A percentile compares a stretch with the other conserved stretches of the same genome.
These are phyloP conservation scores for Drosophila birchii DNA, from an alignment of 2,888 invertebrate species.

Conservation along the genomic window DNA sequence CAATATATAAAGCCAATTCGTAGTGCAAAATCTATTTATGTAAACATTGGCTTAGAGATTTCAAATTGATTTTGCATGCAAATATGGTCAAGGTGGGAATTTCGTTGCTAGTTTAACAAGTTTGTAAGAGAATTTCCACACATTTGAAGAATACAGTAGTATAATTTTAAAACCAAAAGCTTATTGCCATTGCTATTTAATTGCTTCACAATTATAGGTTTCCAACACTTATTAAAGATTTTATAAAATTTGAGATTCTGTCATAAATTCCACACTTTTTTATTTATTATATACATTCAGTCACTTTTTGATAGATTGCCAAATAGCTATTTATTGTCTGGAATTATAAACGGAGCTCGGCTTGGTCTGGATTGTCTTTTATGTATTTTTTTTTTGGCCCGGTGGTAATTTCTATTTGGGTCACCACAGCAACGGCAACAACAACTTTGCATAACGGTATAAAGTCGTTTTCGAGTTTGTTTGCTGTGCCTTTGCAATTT, in stretches of 20 bases:
- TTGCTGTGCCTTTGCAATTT: slow-evolving; percentile 55
- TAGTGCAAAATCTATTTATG: neutral
- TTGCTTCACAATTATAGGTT: neutral
- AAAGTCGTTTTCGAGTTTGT: slow-evolving; percentile 47
- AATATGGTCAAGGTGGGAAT: slow-evolving; percentile 1
- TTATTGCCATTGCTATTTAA: neutral
- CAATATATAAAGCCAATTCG: neutral
- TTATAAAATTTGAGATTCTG: neutral
- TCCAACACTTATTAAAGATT: no score
- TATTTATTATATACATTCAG: neutral
- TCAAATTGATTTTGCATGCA: neutral
- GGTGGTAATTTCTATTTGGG: slow-evolving; percentile 67
- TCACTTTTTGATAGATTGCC: neutral
- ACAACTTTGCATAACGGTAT: slow-evolving; percentile 72
- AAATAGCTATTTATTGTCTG: slow-evolving; percentile 45
- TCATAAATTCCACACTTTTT: no score
- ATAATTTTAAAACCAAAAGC: neutral
- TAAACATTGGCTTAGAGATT: neutral
- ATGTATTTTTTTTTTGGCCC: slow-evolving; percentile 36
- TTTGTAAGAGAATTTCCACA: neutral
- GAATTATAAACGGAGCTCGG: slow-evolving; percentile 63
- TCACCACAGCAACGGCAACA: slow-evolving; percentile 53
- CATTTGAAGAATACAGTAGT: neutral
- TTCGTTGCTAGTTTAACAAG: neutral
- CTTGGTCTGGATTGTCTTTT: slow-evolving; percentile 51